Evolutionary conservation across 2,888 invertebrate genomes (phyloP).

Genomic region (Celastrina argiolus): DNA sequence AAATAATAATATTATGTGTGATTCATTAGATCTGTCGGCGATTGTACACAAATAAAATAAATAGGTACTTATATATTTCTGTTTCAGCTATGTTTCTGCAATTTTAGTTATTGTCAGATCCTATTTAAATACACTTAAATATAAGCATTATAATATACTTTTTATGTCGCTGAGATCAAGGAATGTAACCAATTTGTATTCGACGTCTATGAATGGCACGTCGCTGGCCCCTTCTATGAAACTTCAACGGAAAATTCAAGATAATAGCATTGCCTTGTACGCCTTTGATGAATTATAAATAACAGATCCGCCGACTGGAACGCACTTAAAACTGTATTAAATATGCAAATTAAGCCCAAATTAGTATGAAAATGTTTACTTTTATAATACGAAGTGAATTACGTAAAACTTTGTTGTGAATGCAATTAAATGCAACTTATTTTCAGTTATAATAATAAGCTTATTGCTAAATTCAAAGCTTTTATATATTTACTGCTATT

Average conservation of each 20-base stretch:
- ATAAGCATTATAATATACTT: too few species aligned
- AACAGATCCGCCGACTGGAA: neutral
- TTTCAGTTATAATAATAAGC: too few species aligned
- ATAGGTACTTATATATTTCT: too few species aligned
- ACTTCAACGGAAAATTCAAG: slow-evolving; percentile 23
- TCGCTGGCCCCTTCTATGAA: neutral
- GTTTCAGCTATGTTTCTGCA: too few species aligned
- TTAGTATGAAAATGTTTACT: neutral
- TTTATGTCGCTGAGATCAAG: neutral
- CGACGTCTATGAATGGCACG: neutral
- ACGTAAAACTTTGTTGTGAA: neutral
- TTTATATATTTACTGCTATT: too few species aligned
- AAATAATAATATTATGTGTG: too few species aligned
- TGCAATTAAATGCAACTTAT: too few species aligned
- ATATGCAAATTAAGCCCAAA: neutral
- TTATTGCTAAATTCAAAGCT: too few species aligned
- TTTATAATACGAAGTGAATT: neutral
- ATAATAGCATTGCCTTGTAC: slow-evolving; percentile 43
- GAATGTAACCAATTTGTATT: neutral
- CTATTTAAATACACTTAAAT: too few species aligned
- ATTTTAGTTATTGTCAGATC: too few species aligned
- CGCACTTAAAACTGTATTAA: slow-evolving; percentile 16
- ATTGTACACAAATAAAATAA: too few species aligned
- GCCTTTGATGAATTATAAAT: slow-evolving; percentile 19
- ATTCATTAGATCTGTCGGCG: too few species aligned